Evolutionary conservation across 2,888 invertebrate species (phyloP).

Genomic region (Eudasyphora cyanicolor): DNA sequence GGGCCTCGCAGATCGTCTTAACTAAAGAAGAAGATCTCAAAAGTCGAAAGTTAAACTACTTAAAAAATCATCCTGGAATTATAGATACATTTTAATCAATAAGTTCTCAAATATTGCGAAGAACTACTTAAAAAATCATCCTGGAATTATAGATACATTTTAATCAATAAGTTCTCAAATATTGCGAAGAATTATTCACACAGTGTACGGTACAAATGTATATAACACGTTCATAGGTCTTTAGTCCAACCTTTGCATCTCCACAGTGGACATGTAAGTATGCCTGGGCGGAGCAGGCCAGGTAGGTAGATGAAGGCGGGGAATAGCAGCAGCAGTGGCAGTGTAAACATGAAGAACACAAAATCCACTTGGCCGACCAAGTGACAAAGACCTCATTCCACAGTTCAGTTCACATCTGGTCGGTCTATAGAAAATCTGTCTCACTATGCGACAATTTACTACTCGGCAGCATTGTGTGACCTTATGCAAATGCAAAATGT

Average conservation of each 20-base stretch:
- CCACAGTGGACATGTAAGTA: not conserved
- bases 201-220: too few relatives aligned
- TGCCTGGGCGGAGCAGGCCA: not conserved
- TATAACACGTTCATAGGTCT: not conserved
- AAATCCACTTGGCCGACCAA: conserved; percentile 45
- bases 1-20: too few relatives aligned
- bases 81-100: too few relatives aligned
- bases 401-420: conserved; percentile 36
- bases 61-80: too few relatives aligned
- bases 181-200: too few relatives aligned
- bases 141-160: too few relatives aligned
- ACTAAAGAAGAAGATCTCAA: too few relatives aligned
- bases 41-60: too few relatives aligned
- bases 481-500: conserved; percentile 62
- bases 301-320: not conserved
- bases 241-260: not conserved
- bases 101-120: too few relatives aligned
- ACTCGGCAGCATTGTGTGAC: conserved; percentile 39
- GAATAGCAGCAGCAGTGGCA: not conserved
- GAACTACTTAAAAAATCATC: too few relatives aligned
- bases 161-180: too few relatives aligned
- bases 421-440: conserved; percentile 26
- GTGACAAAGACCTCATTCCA: conserved; percentile 40
- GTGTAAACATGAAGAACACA: not conserved
- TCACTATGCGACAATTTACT: conserved; percentile 51